Base-by-base conservation (phyloP, 2,888 invertebrate genomes). In the Drosophila kambysellisi region DNA sequence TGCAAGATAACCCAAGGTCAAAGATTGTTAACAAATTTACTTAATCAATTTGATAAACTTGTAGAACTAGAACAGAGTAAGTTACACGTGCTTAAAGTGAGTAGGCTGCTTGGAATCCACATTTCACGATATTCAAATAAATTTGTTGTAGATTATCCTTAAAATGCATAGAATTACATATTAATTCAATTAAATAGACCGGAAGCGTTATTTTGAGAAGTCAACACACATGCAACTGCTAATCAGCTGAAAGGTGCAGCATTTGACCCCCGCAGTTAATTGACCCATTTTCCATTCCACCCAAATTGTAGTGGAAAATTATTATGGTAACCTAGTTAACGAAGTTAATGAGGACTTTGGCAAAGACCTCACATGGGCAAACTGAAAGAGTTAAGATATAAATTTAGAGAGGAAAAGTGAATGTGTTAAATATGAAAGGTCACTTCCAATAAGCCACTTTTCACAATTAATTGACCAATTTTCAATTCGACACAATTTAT, bases 1-100 rank as follows among this genome's bases (percentile, higher is more conserved):
- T 93, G 62, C 29, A 43, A 69, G 67, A 60, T 39, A 54, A 15
- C 56, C 37, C 52, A 61, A 54, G 35, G 29, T 30, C 0, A 65
- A 61, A 70, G 60, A 65, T 41, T 17, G 30, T 33, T 56, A 59
- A 46, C 39, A 72, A 50, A 50, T 77, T 83, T 29, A 65, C 33
- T 59, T 46, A 62, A 56, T 37, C 33, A 67, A 41, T 58, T 33
- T 7, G 35, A 52, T 60, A 3, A 1, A 30, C n/a, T 41, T 20
- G n/a, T 41, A 29, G n/a, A 15, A 46, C 35, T 17, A 39, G 11
- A 30, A 20, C 35, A 53, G 66, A 66, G 57, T 61, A 48, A 46
- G 62, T 46, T 58, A 59, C 48, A 48, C 8, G n/a, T 33, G 57
- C 25, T 30, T 35, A 15, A 25, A 41, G 29, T n/a, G 29, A 7